A percentile compares a stretch with the other conserved stretches of the same genome.
Conservation (phyloP, 2,888 invertebrate species). For the Ceriagrion tenellum region DNA sequence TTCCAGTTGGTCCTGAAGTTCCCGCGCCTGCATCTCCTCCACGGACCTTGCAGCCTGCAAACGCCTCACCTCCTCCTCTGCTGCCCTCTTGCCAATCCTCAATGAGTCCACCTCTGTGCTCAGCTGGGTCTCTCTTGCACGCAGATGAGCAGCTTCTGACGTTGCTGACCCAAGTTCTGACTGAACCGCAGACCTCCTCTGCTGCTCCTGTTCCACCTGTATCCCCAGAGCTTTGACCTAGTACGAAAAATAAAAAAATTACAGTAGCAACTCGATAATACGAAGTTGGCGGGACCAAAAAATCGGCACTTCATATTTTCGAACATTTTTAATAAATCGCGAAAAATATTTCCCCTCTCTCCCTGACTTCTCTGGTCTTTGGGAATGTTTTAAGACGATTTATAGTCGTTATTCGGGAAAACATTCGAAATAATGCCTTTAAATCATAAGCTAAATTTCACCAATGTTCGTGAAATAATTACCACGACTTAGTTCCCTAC, state of each 20-base stretch:
- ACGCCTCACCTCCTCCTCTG: conserved; percentile 88
- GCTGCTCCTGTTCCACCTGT: conserved; percentile 94
- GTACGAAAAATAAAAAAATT: neutral
- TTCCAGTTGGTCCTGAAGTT: conserved; percentile 96
- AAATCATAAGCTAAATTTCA: no score
- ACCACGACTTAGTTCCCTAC: no score
- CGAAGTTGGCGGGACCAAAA: no score
- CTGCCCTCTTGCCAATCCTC: conserved; percentile 84
- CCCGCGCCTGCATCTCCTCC: conserved; percentile 89
- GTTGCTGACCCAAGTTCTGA: conserved; percentile 88
- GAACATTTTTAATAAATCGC: no score
- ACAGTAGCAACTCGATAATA: no score
- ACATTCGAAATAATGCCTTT: no score
- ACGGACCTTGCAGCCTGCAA: conserved; percentile 85
- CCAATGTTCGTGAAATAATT: no score
- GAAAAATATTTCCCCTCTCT: no score
- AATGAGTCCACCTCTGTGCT: conserved; percentile 84
- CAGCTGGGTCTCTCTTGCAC: conserved; percentile 86
- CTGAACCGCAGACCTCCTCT: conserved; percentile 89
- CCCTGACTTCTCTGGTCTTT: no score
- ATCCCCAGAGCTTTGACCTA: conserved; percentile 89
- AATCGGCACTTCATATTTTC: no score
- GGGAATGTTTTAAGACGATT: no score
- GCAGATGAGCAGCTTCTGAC: conserved; percentile 86
- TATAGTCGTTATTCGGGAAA: no score